Evolutionary conservation across 1,140 invertebrate genomes (phyloP).

Genomic region (Druon quercuslanigerum): DNA sequence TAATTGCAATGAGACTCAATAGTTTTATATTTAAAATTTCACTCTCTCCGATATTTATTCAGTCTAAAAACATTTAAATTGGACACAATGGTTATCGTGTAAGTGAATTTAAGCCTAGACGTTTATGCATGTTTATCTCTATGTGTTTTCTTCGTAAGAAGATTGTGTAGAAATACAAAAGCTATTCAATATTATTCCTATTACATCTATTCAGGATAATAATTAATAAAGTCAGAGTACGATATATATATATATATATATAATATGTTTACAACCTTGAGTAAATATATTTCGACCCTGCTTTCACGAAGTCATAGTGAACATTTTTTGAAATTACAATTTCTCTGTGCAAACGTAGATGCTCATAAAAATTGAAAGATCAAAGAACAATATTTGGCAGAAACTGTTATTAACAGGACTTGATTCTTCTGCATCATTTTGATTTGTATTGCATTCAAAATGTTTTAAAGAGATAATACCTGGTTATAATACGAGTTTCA

Average conservation of each 20-base stretch:
- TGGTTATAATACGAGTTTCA: background rate
- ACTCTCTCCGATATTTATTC: background rate
- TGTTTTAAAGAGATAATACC: background rate
- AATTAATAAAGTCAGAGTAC: background rate
- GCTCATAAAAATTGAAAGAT: background rate
- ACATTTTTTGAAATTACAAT: background rate
- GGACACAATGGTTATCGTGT: background rate
- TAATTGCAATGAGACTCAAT: too few species aligned
- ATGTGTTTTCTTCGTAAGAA: background rate
- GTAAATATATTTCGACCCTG: background rate
- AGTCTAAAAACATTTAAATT: background rate
- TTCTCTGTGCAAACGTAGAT: background rate
- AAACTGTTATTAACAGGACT: too few species aligned
- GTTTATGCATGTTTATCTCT: conserved; percentile 12
- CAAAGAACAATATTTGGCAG: too few species aligned
- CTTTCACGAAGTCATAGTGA: background rate
- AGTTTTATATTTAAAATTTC: background rate
- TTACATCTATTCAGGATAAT: background rate
- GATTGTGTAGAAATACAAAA: conserved; percentile 14
- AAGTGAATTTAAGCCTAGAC: background rate
- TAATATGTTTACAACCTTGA: background rate
- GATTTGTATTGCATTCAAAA: background rate
- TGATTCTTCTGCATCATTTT: too few species aligned
- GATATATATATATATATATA: background rate
- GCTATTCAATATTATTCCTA: conserved; percentile 12